A percentile compares a stretch with the other conserved stretches of the same genome.
Conservation (phyloP, 2,888 invertebrate species). For the Eledona agricola region DNA sequence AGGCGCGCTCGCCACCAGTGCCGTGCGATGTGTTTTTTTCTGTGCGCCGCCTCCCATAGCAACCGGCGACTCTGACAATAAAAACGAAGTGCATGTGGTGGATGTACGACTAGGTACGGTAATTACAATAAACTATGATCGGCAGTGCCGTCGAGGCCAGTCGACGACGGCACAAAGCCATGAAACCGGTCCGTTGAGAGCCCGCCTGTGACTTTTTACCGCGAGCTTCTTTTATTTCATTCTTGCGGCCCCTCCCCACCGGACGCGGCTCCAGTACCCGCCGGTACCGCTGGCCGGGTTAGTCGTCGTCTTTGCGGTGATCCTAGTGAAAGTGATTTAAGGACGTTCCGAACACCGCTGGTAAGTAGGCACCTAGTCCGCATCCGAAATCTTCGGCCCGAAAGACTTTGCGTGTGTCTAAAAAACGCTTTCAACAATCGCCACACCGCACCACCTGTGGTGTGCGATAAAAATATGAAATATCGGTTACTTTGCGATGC, state of each 20-base stretch:
- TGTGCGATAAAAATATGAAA: too few species aligned
- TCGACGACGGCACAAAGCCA: conserved; percentile 41
- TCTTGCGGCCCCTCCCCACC: conserved; percentile 41
- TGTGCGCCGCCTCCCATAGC: conserved; percentile 24
- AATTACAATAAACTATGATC: conserved; percentile 55
- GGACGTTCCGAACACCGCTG: too few species aligned
- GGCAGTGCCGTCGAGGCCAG: conserved; percentile 45
- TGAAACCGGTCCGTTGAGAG: conserved; percentile 43
- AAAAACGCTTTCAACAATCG: too few species aligned
- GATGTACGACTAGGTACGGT: conserved; percentile 50
- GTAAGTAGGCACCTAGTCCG: too few species aligned
- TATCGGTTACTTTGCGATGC: too few species aligned
- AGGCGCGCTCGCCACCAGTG: background rate
- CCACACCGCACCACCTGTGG: too few species aligned
- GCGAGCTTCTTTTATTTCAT: conserved; percentile 44
- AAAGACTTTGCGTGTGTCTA: too few species aligned
- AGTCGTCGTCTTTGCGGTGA: too few species aligned
- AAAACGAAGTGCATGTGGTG: conserved; percentile 50
- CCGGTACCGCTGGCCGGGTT: conserved; percentile 3
- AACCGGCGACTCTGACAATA: conserved; percentile 47
- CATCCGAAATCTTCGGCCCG: too few species aligned
- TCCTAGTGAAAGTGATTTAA: conserved; percentile 14
- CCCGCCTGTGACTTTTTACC: conserved; percentile 45
- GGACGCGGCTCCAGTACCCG: too few species aligned
- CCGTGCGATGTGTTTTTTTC: conserved; percentile 3